Evolutionary conservation across 2,113 vertebrate species (phyloP), one percentile per base, ranked within the genome.

Genomic region (Tenrec ecaudatus): DNA sequence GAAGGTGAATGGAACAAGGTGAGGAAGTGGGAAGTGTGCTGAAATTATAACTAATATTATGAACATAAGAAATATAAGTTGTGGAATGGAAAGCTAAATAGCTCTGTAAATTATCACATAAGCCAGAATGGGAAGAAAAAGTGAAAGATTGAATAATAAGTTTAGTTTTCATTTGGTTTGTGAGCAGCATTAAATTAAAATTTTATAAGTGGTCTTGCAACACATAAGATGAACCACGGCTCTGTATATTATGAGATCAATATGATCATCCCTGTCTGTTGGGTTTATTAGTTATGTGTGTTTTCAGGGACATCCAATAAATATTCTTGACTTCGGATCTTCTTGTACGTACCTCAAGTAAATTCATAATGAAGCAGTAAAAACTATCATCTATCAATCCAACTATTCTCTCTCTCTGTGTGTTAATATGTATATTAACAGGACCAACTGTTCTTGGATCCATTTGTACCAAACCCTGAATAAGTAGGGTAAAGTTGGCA

Each of bases 121-220:
- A 53, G 12, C 47, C 9, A 53, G 2, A 53, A 53, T 53, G 4
- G 47, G 12, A 53, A 53, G 11, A 53, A 53, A 10, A 53, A 53
- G 47, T 10, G 11, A 53, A 53, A 53, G 47, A 53, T 53, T 53
- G 47, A 53, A 53, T 53, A 53, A 53, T 53, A 53, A 53, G 40
- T 40, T 40, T 40, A 40, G 40, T 40, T 40, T 5, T 53, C 11
- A 53, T 10, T 53, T 53, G 9, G 9, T 53, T 53, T 53, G 47
- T 53, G 47, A 53, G 47, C 47, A 53, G 47, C 12, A 47, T 58
- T 92, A 86, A 88, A 75, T 85, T 94, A 80, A 88, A 88, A 27
- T 75, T 71, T 25, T 88, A 8, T 83, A 71, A 86, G 80, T 79
- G 76, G 17, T 82, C 29, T 91, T 76, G 9, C 33, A n/a, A 84